Percentiles rank a stretch among this genome's conserved stretches.
Conservation (phyloP, 2,888 invertebrate genomes). For the Brachynemurus nebulosus region DNA sequence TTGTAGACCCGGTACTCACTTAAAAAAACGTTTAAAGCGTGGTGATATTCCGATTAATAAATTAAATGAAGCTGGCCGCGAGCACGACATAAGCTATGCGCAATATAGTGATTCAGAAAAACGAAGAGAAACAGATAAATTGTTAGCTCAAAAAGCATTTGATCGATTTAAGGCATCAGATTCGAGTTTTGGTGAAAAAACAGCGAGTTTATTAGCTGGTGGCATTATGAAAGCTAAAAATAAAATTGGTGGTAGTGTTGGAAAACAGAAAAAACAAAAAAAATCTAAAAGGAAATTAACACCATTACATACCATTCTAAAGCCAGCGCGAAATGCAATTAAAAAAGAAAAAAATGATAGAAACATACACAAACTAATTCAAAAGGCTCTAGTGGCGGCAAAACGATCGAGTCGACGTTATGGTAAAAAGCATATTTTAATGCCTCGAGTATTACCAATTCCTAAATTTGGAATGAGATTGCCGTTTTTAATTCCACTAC, state of each 20-base stretch:
- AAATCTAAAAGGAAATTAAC: too few relatives aligned
- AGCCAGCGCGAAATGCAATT: too few relatives aligned
- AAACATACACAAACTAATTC: conserved; percentile 14
- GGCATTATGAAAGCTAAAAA: conserved; percentile 20
- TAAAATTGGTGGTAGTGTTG: conserved; percentile 18
- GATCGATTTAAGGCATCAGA: conserved; percentile 17
- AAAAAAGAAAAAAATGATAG: too few relatives aligned
- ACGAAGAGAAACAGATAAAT: conserved; percentile 21
- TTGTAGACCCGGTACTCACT: conserved; percentile 11
- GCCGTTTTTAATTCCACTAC: conserved; percentile 22
- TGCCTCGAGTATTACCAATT: conserved; percentile 19
- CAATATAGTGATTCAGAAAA: conserved; percentile 8
- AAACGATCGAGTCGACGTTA: not conserved
- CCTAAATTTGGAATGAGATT: conserved; percentile 22
- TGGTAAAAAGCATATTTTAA: conserved; percentile 9
- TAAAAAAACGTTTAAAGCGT: conserved; percentile 18
- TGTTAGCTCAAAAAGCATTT: conserved; percentile 20
- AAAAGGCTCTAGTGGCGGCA: conserved; percentile 8
- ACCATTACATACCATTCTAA: too few relatives aligned
- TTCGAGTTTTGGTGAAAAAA: conserved; percentile 18
- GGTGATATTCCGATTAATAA: conserved; percentile 22
- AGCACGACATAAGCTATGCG: conserved; percentile 21
- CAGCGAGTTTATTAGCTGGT: conserved; percentile 17
- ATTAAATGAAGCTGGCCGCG: conserved; percentile 20
- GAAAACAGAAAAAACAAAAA: too few relatives aligned